These are phyloP conservation scores for Myotis myotis DNA, from an alignment of 2,797 vertebrate species.

Conservation along the genomic window DNA sequence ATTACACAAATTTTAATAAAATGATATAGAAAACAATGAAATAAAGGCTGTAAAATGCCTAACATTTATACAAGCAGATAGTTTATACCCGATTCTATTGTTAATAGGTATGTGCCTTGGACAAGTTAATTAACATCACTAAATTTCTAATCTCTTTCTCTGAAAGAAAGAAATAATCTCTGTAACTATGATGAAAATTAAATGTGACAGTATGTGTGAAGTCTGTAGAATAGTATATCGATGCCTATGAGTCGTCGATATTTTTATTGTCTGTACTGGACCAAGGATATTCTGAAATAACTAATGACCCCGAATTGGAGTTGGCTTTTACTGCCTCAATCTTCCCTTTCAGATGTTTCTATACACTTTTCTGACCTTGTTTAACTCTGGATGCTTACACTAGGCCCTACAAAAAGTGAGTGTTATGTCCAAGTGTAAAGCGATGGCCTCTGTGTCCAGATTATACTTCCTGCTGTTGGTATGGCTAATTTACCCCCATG, in stretches of 20 bases:
- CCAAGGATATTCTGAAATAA: not conserved
- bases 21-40: constrained; percentile 9
- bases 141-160: not conserved
- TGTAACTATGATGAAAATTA: not conserved
- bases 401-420: not conserved
- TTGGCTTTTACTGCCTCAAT: not conserved
- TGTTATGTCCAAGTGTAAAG: not conserved
- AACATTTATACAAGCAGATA: not conserved
- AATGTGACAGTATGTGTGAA: not conserved
- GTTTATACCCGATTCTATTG: not conserved
- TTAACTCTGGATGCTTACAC: not conserved
- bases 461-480: not conserved
- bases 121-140: not conserved
- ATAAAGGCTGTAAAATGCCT: not conserved
- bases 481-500: not conserved
- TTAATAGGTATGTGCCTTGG: not conserved
- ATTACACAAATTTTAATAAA: not conserved
- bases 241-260: not conserved
- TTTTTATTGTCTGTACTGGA: not conserved
- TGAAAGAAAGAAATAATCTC: not conserved
- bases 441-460: not conserved
- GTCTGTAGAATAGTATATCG: not conserved
- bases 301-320: not conserved
- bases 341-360: not conserved
- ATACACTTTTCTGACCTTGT: not conserved